phyloP scores from a whole-genome alignment of 2,888 invertebrate genomes.

The Myopa tessellatipennis region DNA sequence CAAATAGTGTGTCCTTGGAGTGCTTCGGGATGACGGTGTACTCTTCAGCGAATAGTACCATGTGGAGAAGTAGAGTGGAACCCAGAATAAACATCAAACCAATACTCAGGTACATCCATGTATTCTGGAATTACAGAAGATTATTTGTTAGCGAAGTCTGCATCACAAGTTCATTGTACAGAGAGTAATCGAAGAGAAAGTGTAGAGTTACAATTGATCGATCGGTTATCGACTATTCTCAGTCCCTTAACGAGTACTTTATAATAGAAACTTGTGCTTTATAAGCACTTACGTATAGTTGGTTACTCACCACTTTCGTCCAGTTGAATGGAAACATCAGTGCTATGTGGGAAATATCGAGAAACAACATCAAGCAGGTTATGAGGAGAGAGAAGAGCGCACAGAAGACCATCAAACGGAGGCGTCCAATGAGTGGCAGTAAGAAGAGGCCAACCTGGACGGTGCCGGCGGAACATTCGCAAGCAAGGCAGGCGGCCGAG shows the following conservation, averaged over 20 bases:
- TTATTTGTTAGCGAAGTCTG: too few species aligned
- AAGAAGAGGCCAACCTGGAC: constrained; percentile 81
- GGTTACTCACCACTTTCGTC: constrained; percentile 78
- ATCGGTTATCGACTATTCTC: neutral
- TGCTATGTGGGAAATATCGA: constrained; percentile 82
- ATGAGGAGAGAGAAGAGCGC: constrained; percentile 80
- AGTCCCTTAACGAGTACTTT: too few species aligned
- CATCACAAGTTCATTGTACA: too few species aligned
- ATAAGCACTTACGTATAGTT: too few species aligned
- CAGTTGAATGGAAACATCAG: constrained; percentile 84
- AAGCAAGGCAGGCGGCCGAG: constrained; percentile 78
- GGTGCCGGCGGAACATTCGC: constrained; percentile 81
- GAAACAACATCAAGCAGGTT: constrained; percentile 80
- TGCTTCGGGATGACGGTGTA: constrained; percentile 78
- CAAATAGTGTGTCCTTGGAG: constrained; percentile 77
- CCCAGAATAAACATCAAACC: constrained; percentile 78
- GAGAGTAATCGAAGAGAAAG: too few species aligned
- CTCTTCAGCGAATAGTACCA: constrained; percentile 75
- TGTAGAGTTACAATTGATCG: neutral
- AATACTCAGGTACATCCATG: constrained; percentile 79
- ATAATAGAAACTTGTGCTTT: too few species aligned
- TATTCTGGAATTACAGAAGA: constrained; percentile 70
- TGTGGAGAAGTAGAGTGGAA: constrained; percentile 77
- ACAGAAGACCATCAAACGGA: constrained; percentile 82
- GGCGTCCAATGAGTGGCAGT: constrained; percentile 79